phyloP scores from a whole-genome alignment of 53 echinoderm and acorn worm genomes.

The Holothuria leucospilota region DNA sequence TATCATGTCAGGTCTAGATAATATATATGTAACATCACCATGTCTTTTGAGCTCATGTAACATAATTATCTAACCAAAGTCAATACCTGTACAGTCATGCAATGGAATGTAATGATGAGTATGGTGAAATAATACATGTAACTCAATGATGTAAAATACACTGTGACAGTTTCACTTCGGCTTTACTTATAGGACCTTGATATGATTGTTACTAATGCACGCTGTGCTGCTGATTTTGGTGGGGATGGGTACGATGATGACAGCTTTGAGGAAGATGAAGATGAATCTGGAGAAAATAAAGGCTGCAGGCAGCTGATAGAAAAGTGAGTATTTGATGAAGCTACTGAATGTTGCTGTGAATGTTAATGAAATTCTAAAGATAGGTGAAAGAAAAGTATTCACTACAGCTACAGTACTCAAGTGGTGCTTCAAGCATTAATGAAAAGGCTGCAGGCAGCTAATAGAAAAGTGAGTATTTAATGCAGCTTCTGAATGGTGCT shows the following conservation, averaged over 20 bases:
- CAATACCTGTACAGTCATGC: too few species aligned
- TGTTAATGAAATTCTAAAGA: not conserved
- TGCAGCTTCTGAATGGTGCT: too few species aligned
- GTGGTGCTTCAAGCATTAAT: too few species aligned
- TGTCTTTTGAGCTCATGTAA: too few species aligned
- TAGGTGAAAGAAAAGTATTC: conserved; percentile 13
- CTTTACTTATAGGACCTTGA: conserved; percentile 31
- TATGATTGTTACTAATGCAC: conserved; percentile 12
- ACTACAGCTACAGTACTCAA: too few species aligned
- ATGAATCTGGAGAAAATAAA: not conserved
- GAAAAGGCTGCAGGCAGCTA: not conserved
- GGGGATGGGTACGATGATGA: conserved; percentile 48
- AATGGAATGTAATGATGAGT: too few species aligned
- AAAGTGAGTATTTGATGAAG: not conserved
- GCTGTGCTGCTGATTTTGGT: not conserved
- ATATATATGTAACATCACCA: too few species aligned
- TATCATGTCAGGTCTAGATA: too few species aligned
- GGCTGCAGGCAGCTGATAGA: conserved; percentile 33
- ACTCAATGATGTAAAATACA: too few species aligned
- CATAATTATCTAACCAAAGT: too few species aligned
- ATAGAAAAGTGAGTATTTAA: conserved; percentile 4
- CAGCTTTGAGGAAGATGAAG: conserved; percentile 35
- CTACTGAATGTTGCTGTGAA: too few species aligned
- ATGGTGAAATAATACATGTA: too few species aligned
- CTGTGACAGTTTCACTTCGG: not conserved